These are phyloP conservation scores for Lasioglossum lativentre DNA, from an alignment of 2,888 invertebrate genomes.

Conservation along the genomic window DNA sequence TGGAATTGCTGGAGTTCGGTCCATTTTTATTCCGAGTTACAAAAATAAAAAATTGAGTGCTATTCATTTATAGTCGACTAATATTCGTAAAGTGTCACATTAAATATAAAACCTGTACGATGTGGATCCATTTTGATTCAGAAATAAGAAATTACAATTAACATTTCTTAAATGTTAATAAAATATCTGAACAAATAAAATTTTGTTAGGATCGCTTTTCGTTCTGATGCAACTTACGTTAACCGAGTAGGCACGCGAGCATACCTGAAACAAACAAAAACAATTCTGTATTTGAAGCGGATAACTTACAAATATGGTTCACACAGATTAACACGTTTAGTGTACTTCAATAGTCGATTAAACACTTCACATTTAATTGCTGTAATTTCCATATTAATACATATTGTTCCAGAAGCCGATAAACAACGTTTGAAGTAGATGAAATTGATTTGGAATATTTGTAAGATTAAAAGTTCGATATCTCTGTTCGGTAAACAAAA, in stretches of 20 bases:
- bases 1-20: too few relatives aligned
- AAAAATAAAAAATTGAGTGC: too few relatives aligned
- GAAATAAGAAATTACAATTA: not conserved
- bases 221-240: slow-evolving; percentile 34
- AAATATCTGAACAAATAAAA: too few relatives aligned
- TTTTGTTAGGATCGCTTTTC: not conserved
- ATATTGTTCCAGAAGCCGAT: not conserved
- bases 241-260: not conserved
- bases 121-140: too few relatives aligned
- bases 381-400: too few relatives aligned
- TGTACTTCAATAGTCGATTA: not conserved
- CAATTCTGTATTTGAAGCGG: not conserved
- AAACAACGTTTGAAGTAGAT: not conserved
- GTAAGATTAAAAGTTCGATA: not conserved
- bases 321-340: not conserved
- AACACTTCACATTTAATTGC: not conserved
- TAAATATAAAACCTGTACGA: too few relatives aligned
- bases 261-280: slow-evolving; percentile 52
- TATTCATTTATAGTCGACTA: too few relatives aligned
- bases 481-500: not conserved
- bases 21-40: too few relatives aligned
- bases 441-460: not conserved
- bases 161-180: too few relatives aligned
- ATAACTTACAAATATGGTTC: not conserved
- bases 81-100: too few relatives aligned